Evolutionary conservation across 53 echinoderm and acorn worm species (phyloP), one percentile per base, ranked within the genome.

Genomic region (Zoroaster sp.): DNA sequence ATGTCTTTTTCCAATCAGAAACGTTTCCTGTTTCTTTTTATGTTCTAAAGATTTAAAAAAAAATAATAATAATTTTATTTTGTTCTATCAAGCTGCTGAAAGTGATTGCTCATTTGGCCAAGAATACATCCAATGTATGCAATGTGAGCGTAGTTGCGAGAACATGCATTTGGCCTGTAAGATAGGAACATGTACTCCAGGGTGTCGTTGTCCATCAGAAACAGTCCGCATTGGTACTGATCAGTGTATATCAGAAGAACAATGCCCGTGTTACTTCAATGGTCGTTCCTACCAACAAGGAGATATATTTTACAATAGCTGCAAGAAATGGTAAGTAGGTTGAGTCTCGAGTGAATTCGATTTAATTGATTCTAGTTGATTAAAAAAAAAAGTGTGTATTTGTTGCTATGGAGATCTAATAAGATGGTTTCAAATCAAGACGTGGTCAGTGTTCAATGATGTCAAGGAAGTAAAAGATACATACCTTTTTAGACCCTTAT

Each of bases 241-340:
- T 2, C 59, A 83, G 0, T 96, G 94, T 42, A 74, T 91, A 9
- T 67, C 28, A 2, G 38, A 63, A 4, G 20, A 28, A 4, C 31
- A 90, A 0, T 97, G 97, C 53, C 93, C 95, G 5, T 97, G 97
- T 80, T 87, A 79, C 66, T 78, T 78, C 15, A 41, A 77, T 14
- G 89, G 90, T 36, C 12, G 32, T 0, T 36, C 46, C 20, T 94
- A 90, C 49, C 13, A 49, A 1, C 31, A 30, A 1, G 49, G 71
- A 18, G 87, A 94, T 8, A n/a, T 1, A 0, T 86, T 72, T 23
- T 14, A 65, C 17, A 73, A 49, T 20, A 88, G 94, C 4, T 96
- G 96, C 86, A 76, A 88, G 11, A 85, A 66, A 12, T 96, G 96
- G 96, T 96, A 40, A 83, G 88, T 69, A n/a, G n/a, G n/a, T n/a